phyloP scores from a whole-genome alignment of 2,797 vertebrate genomes.

The Molothrus aeneus region DNA sequence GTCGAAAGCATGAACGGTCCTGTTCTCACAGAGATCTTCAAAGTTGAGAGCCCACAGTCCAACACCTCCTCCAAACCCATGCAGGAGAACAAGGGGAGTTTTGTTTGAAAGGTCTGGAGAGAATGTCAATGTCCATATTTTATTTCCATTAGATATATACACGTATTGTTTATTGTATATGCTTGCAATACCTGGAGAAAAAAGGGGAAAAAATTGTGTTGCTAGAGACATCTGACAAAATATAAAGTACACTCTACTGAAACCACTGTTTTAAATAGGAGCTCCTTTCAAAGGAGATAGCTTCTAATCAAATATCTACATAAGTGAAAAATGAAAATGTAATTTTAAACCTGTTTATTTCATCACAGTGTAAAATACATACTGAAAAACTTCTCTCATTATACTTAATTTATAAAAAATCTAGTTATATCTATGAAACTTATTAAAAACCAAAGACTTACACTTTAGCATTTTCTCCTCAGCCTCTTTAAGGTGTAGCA shows the following conservation, averaged over 20 bases:
- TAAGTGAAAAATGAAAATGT: not conserved
- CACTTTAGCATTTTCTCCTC: slow-evolving; percentile 92
- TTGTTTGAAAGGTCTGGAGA: slow-evolving; percentile 72
- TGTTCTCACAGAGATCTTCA: slow-evolving; percentile 83
- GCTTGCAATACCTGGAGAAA: slow-evolving; percentile 81
- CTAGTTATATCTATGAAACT: not conserved
- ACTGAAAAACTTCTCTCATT: not conserved
- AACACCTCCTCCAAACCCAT: slow-evolving; percentile 92
- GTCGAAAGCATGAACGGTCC: slow-evolving; percentile 89
- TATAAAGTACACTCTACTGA: not conserved
- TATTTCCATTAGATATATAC: slow-evolving; percentile 81
- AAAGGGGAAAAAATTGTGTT: not conserved
- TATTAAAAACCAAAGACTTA: slow-evolving; percentile 73
- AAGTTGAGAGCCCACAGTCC: slow-evolving; percentile 95
- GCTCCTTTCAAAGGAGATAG: not conserved
- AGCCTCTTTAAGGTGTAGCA: slow-evolving; percentile 84
- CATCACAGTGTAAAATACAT: not conserved
- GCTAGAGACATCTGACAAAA: not conserved
- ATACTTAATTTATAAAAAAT: not conserved
- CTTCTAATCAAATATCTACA: not conserved
- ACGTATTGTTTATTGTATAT: slow-evolving; percentile 83
- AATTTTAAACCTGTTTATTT: not conserved
- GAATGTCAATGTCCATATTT: slow-evolving; percentile 89
- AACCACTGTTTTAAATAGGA: not conserved
- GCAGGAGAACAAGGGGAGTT: slow-evolving; percentile 91